Conservation (phyloP, 2,888 invertebrate species). For the Salpingus planirostris region DNA sequence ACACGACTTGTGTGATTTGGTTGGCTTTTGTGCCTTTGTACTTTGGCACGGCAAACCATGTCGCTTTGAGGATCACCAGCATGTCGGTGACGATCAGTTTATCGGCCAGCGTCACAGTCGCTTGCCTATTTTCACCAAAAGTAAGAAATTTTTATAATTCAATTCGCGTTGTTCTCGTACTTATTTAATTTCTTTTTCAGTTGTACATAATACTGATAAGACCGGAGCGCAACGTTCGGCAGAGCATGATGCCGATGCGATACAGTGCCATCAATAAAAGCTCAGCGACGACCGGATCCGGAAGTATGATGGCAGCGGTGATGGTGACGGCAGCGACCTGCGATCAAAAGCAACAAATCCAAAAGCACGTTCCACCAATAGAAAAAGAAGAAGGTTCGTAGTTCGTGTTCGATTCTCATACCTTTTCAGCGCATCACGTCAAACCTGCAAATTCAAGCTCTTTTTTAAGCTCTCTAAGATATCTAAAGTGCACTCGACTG, state of each 20-base stretch:
- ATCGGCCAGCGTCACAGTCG: constrained; percentile 87
- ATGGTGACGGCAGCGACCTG: constrained; percentile 59
- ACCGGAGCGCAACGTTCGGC: constrained; percentile 83
- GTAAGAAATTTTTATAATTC: constrained; percentile 3
- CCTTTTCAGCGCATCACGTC: neutral
- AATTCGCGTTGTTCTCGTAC: too few species aligned
- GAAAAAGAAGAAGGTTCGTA: constrained; percentile 22
- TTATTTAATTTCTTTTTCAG: constrained; percentile 41
- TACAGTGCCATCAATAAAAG: constrained; percentile 55
- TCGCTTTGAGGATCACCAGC: constrained; percentile 84
- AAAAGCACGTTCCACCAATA: constrained; percentile 51
- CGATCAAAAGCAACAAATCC: constrained; percentile 57
- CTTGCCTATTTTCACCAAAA: constrained; percentile 91
- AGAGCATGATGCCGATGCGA: constrained; percentile 73
- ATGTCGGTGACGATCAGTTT: constrained; percentile 94
- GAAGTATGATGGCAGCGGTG: constrained; percentile 60
- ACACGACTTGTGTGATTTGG: constrained; percentile 97
- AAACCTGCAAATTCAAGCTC: too few species aligned
- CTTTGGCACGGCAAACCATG: constrained; percentile 91
- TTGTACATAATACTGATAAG: constrained; percentile 82
- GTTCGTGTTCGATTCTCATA: constrained; percentile 1
- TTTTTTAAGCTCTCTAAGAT: too few species aligned
- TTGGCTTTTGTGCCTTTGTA: constrained; percentile 95
- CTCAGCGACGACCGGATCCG: constrained; percentile 50
- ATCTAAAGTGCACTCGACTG: too few species aligned